A percentile compares a stretch with the other conserved stretches of the same genome.
Conservation (phyloP, 1,140 invertebrate species). For the Bradysia coprophila region DNA sequence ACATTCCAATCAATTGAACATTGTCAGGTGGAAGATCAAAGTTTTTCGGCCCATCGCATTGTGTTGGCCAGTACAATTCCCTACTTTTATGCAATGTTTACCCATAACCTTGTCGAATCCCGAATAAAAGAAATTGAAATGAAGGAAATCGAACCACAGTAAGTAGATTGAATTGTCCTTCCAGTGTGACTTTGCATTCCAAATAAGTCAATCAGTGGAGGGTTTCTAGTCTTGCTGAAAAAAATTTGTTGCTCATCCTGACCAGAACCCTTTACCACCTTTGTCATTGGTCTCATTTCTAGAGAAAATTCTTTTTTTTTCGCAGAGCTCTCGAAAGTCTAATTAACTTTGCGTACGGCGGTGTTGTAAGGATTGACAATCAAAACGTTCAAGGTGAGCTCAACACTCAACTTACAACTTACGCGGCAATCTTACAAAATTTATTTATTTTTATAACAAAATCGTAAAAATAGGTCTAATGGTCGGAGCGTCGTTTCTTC, state of each 20-base stretch:
- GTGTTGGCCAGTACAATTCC: constrained; percentile 75
- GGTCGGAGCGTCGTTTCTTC: constrained; percentile 75
- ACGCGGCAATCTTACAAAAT: too few species aligned
- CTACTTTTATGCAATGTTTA: constrained; percentile 87
- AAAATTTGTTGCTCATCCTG: too few species aligned
- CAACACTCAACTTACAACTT: too few species aligned
- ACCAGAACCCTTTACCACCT: too few species aligned
- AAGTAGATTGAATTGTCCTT: too few species aligned
- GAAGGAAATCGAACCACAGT: constrained; percentile 62
- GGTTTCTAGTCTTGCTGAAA: too few species aligned
- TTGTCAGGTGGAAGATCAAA: constrained; percentile 54
- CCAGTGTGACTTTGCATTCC: too few species aligned
- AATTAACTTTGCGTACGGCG: constrained; percentile 78
- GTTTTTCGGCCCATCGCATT: constrained; percentile 67
- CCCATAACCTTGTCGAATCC: constrained; percentile 73
- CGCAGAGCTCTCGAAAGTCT: constrained; percentile 61
- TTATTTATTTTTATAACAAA: too few species aligned
- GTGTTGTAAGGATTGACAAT: constrained; percentile 54
- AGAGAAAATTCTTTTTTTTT: too few species aligned
- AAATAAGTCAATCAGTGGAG: constrained; percentile 1
- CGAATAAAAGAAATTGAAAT: constrained; percentile 67
- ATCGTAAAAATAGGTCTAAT: too few species aligned
- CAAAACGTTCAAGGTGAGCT: constrained; percentile 73
- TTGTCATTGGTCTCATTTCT: too few species aligned
- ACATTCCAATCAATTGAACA: neutral